Base-by-base conservation (phyloP, 1,140 invertebrate genomes). In the Agraylea sexmaculata region DNA sequence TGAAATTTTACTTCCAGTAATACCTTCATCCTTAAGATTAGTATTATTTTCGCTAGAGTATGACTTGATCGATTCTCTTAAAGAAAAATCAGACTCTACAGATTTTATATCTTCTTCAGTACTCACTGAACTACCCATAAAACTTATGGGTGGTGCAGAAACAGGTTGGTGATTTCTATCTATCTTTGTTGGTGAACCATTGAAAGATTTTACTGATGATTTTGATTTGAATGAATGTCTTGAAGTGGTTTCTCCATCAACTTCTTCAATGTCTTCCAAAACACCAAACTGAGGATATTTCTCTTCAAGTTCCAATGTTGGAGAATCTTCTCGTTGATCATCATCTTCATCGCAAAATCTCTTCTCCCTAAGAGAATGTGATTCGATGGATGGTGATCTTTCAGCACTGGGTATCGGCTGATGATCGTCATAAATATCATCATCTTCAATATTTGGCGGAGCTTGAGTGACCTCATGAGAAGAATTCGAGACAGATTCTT, bases 31-130 rank as follows among this genome's bases (percentile, higher is more conserved):
- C 20, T 45, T 29, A 7, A n/a, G 20, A 12, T 41, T 38, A 0
- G 23, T 43, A 18, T 40, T 33, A 20, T 48, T 39, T 30, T 42
- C 46, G n/a, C 37, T 41, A 13, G 35, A 38, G n/a, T 32, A 18
- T n/a, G 39, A 37, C 38, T 48, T 45, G 2, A 40, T 18, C 1
- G 46, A 48, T 27, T 38, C 40, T 10, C 20, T 34, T n/a, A 42
- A 10, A 0, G 43, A 49, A 11, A 44, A 36, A 0, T 30, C 37
- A 12, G 46, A 49, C 20, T 39, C 40, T 7, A 49, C 33, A 1
- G 47, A 49, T 30, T 49, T 45, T 1, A 43, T 23, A 29, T 49
- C 47, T 17, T 45, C 43, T 5, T 49, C 47, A 3, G 31, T 32
- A 23, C 43, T 45, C n/a, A 43, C 37, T n/a, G 38, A 45, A 5